These are phyloP conservation scores for Resseliella maxima DNA, from an alignment of 2,888 invertebrate genomes.

Conservation along the genomic window DNA sequence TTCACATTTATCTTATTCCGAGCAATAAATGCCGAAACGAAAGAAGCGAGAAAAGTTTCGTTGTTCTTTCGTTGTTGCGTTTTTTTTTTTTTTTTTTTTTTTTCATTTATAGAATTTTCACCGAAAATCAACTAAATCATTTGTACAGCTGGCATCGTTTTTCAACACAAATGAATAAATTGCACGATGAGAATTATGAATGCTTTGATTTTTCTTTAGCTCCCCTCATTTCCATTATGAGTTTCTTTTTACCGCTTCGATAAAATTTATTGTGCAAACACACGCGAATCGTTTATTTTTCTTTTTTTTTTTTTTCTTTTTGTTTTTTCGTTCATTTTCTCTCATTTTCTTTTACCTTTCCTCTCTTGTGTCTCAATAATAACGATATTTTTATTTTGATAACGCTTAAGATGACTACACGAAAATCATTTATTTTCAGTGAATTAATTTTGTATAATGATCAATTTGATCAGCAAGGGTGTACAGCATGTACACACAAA, in stretches of 20 bases:
- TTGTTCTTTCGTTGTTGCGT: not conserved
- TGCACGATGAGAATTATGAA: not conserved
- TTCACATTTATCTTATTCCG: conserved; percentile 15
- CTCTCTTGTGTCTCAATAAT: not conserved
- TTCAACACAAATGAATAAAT: not conserved
- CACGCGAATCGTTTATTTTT: too few relatives aligned
- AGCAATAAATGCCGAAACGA: conserved; percentile 1
- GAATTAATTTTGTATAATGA: conserved; percentile 14
- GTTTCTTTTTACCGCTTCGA: not conserved
- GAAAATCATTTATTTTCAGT: conserved; percentile 44
- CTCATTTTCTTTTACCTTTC: not conserved
- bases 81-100: not conserved
- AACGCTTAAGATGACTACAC: conserved; percentile 28
- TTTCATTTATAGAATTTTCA: not conserved
- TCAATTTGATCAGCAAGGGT: conserved; percentile 13
- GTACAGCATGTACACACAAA: not conserved
- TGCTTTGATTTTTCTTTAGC: not conserved
- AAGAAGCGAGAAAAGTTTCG: not conserved
- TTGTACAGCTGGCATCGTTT: not conserved
- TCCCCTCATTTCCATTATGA: not conserved
- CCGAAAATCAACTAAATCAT: conserved; percentile 16
- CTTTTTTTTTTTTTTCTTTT: too few relatives aligned
- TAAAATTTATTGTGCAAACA: too few relatives aligned
- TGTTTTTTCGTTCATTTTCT: not conserved
- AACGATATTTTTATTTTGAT: not conserved